Conservation (phyloP, 2,797 vertebrate genomes). For the Eutrigla gurnardus region DNA sequence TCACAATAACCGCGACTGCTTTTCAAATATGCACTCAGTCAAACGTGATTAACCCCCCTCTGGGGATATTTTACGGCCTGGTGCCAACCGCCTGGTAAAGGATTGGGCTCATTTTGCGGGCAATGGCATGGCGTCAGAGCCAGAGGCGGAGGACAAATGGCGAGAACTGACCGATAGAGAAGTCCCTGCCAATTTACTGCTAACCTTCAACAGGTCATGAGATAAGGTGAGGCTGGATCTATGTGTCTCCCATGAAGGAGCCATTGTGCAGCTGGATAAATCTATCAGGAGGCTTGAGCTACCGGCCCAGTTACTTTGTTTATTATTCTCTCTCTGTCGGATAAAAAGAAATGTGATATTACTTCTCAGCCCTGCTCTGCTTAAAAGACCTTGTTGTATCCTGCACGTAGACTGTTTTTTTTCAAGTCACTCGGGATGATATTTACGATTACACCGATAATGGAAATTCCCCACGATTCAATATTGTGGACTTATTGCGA, state of each 20-base stretch:
- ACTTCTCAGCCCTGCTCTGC: constrained; percentile 15
- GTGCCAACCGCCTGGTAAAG: constrained; percentile 53
- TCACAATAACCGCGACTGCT: constrained; percentile 60
- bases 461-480: too few species aligned
- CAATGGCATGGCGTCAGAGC: constrained; percentile 31
- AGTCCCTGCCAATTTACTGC: constrained; percentile 70
- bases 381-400: constrained; percentile 8
- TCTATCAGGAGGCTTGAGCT: constrained; percentile 62
- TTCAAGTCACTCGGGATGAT: too few species aligned
- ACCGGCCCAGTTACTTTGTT: constrained; percentile 54
- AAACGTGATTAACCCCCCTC: constrained; percentile 63
- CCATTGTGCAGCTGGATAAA: constrained; percentile 65
- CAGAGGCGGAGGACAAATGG: constrained; percentile 30
- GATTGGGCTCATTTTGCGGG: constrained; percentile 61
- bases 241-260: constrained; percentile 62
- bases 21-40: constrained; percentile 69
- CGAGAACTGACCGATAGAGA: constrained; percentile 39
- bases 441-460: too few species aligned
- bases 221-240: constrained; percentile 67
- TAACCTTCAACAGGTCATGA: constrained; percentile 54
- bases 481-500: too few species aligned
- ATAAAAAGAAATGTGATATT: constrained; percentile 63
- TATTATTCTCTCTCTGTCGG: constrained; percentile 60
- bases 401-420: too few species aligned
- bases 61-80: constrained; percentile 56